Evolutionary conservation across 2,888 invertebrate genomes (phyloP).

Genomic region (Uropetala carovei): DNA sequence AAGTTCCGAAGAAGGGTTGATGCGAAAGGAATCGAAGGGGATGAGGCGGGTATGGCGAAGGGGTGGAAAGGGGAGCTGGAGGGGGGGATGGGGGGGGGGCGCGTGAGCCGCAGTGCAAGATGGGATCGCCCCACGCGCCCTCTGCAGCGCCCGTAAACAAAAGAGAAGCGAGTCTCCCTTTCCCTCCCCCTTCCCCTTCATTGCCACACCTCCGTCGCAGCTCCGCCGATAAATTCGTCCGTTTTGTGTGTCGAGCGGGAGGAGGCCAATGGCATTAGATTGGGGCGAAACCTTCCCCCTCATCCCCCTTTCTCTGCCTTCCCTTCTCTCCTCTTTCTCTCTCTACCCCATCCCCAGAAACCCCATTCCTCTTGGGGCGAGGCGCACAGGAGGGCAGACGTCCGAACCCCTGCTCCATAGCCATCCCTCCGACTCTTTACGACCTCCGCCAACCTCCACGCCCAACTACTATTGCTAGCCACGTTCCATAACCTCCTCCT

Average conservation of each 20-base stretch:
- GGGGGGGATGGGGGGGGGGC: not conserved
- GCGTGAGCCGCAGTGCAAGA: conserved; percentile 59
- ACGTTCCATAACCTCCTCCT: not conserved
- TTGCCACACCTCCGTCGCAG: conserved; percentile 19
- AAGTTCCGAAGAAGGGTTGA: not conserved
- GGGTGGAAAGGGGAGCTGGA: not conserved
- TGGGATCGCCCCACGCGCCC: conserved; percentile 48
- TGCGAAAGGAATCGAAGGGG: not conserved
- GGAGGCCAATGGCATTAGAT: conserved; percentile 61
- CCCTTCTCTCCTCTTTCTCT: not conserved
- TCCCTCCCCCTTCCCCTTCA: not conserved
- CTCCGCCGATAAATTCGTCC: conserved; percentile 53
- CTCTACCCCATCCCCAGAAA: not conserved
- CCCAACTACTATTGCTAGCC: conserved; percentile 25
- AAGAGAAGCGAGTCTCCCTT: conserved; percentile 27
- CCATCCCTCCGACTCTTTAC: conserved; percentile 61
- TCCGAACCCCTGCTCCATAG: conserved; percentile 48
- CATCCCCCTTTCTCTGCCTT: not conserved
- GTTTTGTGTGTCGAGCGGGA: conserved; percentile 54
- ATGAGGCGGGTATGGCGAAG: not conserved
- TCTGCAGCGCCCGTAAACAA: conserved; percentile 61
- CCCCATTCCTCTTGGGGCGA: conserved; percentile 43
- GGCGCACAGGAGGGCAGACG: conserved; percentile 37
- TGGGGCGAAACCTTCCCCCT: conserved; percentile 4
- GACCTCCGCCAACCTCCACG: conserved; percentile 39